A percentile compares a stretch with the other conserved stretches of the same genome.
phyloP scores from a whole-genome alignment of 2,113 vertebrate genomes.

The Synchiropus splendidus region DNA sequence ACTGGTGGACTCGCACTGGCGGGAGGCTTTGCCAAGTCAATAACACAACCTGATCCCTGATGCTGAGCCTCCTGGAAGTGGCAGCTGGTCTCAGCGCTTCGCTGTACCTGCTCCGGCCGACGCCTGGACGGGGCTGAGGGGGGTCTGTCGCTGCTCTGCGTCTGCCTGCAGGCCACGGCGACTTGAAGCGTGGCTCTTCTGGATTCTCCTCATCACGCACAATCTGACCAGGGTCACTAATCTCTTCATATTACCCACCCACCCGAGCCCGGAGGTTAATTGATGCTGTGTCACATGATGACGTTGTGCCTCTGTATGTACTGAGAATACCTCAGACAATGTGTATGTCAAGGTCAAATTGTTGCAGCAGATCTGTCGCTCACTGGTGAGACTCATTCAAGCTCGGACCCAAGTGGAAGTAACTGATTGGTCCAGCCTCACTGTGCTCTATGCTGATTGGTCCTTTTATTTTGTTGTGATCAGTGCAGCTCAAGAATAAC shows the following conservation, averaged over 20 bases:
- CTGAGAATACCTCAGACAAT: too few relatives aligned
- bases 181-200: conserved; percentile 29
- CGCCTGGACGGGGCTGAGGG: conserved; percentile 31
- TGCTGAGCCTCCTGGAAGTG: conserved; percentile 53
- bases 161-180: conserved; percentile 22
- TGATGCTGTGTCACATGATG: conserved; percentile 1
- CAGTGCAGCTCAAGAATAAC: too few relatives aligned
- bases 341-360: too few relatives aligned
- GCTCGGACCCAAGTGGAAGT: too few relatives aligned
- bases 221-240: conserved; percentile 29
- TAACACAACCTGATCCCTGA: conserved; percentile 56
- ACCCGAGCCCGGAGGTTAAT: conserved; percentile 17
- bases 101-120: conserved; percentile 35
- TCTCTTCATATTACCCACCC: conserved; percentile 18
- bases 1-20: conserved; percentile 49
- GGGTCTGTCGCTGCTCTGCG: conserved; percentile 15
- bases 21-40: conserved; percentile 56
- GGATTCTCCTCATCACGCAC: conserved; percentile 26
- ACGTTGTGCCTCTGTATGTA: conserved; percentile 5
- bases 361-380: too few relatives aligned
- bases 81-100: conserved; percentile 29
- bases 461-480: too few relatives aligned
- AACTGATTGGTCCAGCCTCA: too few relatives aligned
- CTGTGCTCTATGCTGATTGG: too few relatives aligned
- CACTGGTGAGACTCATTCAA: too few relatives aligned